Conservation (phyloP, 2,797 vertebrate genomes). For the Pampus argenteus region DNA sequence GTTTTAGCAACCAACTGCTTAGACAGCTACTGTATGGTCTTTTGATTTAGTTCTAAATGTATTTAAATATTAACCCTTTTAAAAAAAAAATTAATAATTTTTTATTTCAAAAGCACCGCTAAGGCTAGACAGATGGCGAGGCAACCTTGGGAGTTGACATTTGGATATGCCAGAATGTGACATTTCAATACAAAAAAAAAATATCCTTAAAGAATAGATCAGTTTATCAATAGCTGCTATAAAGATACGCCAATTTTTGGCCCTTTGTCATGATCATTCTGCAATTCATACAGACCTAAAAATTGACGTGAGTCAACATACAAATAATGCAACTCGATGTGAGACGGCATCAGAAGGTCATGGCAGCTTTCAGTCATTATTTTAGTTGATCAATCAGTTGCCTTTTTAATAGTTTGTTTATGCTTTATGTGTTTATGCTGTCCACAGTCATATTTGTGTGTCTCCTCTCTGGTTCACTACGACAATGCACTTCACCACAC, state of each 20-base stretch:
- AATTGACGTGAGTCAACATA: constrained; percentile 30
- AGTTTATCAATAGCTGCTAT: constrained; percentile 74
- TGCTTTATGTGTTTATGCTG: constrained; percentile 7
- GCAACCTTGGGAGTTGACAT: constrained; percentile 84
- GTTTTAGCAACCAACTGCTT: constrained; percentile 62
- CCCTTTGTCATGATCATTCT: constrained; percentile 50
- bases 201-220: constrained; percentile 78
- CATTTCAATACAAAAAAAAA: constrained; percentile 80
- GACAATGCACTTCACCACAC: constrained; percentile 20
- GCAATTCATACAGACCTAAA: constrained; percentile 48
- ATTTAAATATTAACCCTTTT: constrained; percentile 54
- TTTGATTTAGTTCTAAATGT: constrained; percentile 39
- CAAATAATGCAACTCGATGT: constrained; percentile 41
- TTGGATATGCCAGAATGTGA: constrained; percentile 84
- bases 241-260: constrained; percentile 59
- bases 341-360: constrained; percentile 32
- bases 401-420: constrained; percentile 34
- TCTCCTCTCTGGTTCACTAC: not conserved
- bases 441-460: constrained; percentile 13
- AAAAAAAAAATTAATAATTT: constrained; percentile 29
- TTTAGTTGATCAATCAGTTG: not conserved
- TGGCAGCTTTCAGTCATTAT: constrained; percentile 34
- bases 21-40: too few relatives aligned
- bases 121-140: constrained; percentile 70
- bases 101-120: constrained; percentile 75